phyloP scores from a whole-genome alignment of 2,888 invertebrate genomes.

The Epirrita christyi region DNA sequence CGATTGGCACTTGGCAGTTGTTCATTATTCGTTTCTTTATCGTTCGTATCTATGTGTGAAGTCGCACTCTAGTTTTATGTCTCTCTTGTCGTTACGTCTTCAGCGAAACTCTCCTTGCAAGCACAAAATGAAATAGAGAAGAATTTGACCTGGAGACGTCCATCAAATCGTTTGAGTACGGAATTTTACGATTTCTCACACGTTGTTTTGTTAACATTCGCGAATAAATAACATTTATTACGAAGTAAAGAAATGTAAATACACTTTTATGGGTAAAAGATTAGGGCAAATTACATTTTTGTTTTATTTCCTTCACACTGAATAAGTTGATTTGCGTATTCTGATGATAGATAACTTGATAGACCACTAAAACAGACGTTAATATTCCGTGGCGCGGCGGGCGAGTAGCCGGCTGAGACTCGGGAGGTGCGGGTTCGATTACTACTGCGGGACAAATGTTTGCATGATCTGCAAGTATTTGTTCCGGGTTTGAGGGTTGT shows the following conservation, averaged over 20 bases:
- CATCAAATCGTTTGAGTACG: constrained; percentile 32
- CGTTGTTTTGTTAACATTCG: constrained; percentile 23
- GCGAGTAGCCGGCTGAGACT: no score
- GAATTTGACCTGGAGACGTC: constrained; percentile 34
- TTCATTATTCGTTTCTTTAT: no score
- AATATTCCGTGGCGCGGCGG: no score
- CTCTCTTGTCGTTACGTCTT: constrained; percentile 30
- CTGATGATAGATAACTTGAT: no score
- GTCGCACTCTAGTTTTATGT: neutral
- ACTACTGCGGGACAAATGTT: no score
- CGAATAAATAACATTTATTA: constrained; percentile 8
- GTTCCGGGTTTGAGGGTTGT: no score
- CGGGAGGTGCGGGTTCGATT: no score
- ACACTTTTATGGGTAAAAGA: constrained; percentile 1
- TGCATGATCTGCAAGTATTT: no score
- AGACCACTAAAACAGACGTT: no score
- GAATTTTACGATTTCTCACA: constrained; percentile 28
- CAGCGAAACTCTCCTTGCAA: constrained; percentile 39
- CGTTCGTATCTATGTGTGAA: neutral
- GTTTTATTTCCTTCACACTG: no score
- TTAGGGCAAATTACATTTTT: neutral
- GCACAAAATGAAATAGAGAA: constrained; percentile 28
- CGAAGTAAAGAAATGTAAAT: neutral
- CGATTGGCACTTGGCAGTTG: neutral
- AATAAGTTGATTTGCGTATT: no score